Percentiles rank a stretch among this genome's conserved stretches.
phyloP scores from a whole-genome alignment of 2,888 invertebrate genomes.

The Drosophila quinaria region DNA sequence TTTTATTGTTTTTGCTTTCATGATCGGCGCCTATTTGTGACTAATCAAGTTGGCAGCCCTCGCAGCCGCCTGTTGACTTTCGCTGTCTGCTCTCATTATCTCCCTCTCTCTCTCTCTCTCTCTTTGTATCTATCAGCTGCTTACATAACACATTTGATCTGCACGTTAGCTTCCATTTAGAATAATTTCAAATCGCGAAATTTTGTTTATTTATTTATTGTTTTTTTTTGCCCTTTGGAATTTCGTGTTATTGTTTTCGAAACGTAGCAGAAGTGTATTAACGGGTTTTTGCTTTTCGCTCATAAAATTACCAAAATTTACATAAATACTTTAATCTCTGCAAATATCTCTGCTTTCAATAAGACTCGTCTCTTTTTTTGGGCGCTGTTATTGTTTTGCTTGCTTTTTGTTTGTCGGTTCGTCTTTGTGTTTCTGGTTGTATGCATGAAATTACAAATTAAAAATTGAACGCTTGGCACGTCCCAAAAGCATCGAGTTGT shows the following conservation, averaged over 20 bases:
- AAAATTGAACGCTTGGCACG: constrained; percentile 40
- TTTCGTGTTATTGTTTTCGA: constrained; percentile 40
- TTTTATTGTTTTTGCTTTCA: constrained; percentile 21
- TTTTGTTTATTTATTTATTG: constrained; percentile 21
- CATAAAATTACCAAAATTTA: constrained; percentile 33
- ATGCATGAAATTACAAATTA: constrained; percentile 43
- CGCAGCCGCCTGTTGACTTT: constrained; percentile 56
- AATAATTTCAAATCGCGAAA: constrained; percentile 54
- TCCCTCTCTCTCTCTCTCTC: constrained; percentile 4
- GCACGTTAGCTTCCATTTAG: constrained; percentile 40
- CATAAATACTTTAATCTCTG: constrained; percentile 38
- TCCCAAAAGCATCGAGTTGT: constrained; percentile 24
- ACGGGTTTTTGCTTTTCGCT: constrained; percentile 51
- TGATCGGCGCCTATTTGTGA: constrained; percentile 56
- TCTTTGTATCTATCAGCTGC: constrained; percentile 13
- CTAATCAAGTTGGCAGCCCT: constrained; percentile 67
- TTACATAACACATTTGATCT: constrained; percentile 51
- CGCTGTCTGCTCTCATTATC: constrained; percentile 42
- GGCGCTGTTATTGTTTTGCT: constrained; percentile 45
- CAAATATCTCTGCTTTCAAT: constrained; percentile 19
- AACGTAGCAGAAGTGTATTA: constrained; percentile 36
- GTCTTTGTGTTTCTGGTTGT: constrained; percentile 70
- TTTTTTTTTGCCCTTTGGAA: constrained; percentile 36
- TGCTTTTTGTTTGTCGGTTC: constrained; percentile 36
- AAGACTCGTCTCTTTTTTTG: constrained; percentile 15